A percentile compares a stretch with the other conserved stretches of the same genome.
phyloP scores from a whole-genome alignment of 92 coral and sea anemone genomes.

The Chrysogorgia sp. region DNA sequence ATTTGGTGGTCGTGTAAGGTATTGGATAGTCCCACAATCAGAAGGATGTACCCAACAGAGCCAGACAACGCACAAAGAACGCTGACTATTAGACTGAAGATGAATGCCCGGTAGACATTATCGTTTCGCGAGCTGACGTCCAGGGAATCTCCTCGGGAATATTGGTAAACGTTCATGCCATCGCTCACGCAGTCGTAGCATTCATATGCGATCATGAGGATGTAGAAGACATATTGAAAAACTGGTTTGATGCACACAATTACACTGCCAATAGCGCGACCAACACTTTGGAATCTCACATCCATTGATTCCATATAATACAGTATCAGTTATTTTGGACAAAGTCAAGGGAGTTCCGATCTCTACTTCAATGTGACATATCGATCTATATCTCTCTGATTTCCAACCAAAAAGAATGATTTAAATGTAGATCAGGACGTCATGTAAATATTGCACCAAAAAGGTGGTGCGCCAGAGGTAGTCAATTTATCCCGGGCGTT shows the following conservation, averaged over 20 bases:
- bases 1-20: not conserved
- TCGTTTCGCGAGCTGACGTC: slow-evolving; percentile 26
- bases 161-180: slow-evolving; percentile 30
- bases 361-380: too few relatives aligned
- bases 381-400: too few relatives aligned
- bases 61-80: slow-evolving; percentile 31
- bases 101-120: slow-evolving; percentile 25
- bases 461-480: too few relatives aligned
- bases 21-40: slow-evolving; percentile 30
- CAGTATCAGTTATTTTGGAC: too few relatives aligned
- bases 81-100: slow-evolving; percentile 44
- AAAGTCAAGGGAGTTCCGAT: too few relatives aligned
- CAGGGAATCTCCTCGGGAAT: slow-evolving; percentile 17
- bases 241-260: not conserved
- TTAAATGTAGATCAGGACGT: too few relatives aligned
- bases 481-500: too few relatives aligned
- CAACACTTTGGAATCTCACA: slow-evolving; percentile 10
- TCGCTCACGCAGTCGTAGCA: slow-evolving; percentile 39
- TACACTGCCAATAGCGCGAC: slow-evolving; percentile 4
- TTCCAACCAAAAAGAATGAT: too few relatives aligned
- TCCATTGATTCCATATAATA: slow-evolving; percentile 10
- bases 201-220: slow-evolving; percentile 29
- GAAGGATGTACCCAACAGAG: slow-evolving; percentile 11
- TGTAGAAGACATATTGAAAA: slow-evolving; percentile 4
- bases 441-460: too few relatives aligned